phyloP scores from a whole-genome alignment of 2,113 vertebrate species.

The zebrafish (Danio rerio) region GRCz12tu NC_133186.1:21970501-21971000 shows the following conservation, averaged over 20 bases:
- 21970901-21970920: too few relatives aligned
- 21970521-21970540: constrained; percentile 7
- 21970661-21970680: constrained; percentile 97
- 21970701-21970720: neutral
- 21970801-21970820: too few relatives aligned
- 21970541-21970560: neutral
- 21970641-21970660: constrained; percentile 96
- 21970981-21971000: too few relatives aligned
- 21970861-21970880: too few relatives aligned
- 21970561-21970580: neutral
- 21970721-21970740: too few relatives aligned
- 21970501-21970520: neutral
- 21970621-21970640: constrained; percentile 96
- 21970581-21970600: constrained; percentile 51
- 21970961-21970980: too few relatives aligned
- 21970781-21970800: too few relatives aligned
- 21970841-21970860: too few relatives aligned
- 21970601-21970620: constrained; percentile 91
- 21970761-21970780: neutral
- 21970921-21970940: too few relatives aligned
- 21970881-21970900: too few relatives aligned
- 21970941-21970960: too few relatives aligned
- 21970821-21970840: too few relatives aligned
- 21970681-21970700: constrained; percentile 90
- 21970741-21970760: neutral